Base-by-base conservation (phyloP, 1,140 invertebrate species). In the Lepidostoma basale region DNA sequence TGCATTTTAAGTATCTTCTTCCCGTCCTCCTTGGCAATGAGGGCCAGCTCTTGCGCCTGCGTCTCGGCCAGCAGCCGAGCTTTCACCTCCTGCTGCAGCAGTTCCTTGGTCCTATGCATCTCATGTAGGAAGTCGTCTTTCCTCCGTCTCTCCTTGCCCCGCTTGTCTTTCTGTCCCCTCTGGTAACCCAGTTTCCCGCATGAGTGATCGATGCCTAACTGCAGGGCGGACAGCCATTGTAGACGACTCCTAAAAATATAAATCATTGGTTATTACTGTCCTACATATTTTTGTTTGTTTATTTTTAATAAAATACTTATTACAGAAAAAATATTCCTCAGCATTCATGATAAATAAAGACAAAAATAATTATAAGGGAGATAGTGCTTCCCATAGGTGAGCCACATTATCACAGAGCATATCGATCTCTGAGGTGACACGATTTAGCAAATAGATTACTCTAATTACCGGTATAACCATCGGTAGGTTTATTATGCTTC, bases 211-310 rank as follows among this genome's bases (percentile, higher is more conserved):
- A 90, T 86, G 5, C 89, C 91, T 44, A 87, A 84, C 64, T 90
- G 87, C 10, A 92, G 74, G 12, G 89, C 89, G 12, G 88, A 88
- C 36, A 90, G 78, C 89, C 88, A 91, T 76, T 91, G 89, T n/a
- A 90, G 77, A 54, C 88, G 83, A 69, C 82, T 84, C 85, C 87
- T 83, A 44, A 42, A 65, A 63, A 26, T 36, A 33, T 3, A 18
- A 45, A 45, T 9, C 18, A 47, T 20, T 6, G 8, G 18, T 6
- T 16, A 47, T 47, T 20, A 16, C 8, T 47, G 16, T 9, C 6
- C 6, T 47, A 8, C 8, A n/a, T n/a, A n/a, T n/a, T n/a, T n/a
- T n/a, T n/a, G n/a, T n/a, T n/a, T n/a, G n/a, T n/a, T n/a, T n/a
- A n/a, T n/a, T n/a, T n/a, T n/a, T n/a, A n/a, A n/a, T n/a, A n/a